Conservation (phyloP, 2,888 invertebrate species). For the Hymenopus coronatus region DNA sequence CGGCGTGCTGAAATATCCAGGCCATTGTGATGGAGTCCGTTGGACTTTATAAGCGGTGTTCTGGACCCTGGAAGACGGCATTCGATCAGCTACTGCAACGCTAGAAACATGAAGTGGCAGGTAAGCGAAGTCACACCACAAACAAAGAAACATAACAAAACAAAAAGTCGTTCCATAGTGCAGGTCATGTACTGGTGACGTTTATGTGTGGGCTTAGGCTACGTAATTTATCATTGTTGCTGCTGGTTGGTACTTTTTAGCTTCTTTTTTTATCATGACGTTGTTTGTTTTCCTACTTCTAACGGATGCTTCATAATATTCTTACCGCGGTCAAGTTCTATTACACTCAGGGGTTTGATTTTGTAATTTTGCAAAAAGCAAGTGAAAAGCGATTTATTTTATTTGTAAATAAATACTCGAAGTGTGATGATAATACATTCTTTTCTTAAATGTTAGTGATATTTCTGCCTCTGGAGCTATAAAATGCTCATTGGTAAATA, state of each 20-base stretch:
- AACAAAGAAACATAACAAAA: neutral
- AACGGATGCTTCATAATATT: neutral
- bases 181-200: neutral
- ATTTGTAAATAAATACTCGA: too few species aligned
- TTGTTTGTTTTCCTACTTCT: neutral
- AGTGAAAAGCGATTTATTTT: too few species aligned
- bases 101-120: constrained; percentile 22
- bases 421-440: too few species aligned
- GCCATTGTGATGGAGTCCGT: constrained; percentile 19
- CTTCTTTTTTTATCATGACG: neutral
- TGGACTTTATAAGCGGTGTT: constrained; percentile 8
- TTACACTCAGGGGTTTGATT: too few species aligned
- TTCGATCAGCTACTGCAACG: constrained; percentile 12
- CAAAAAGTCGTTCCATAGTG: neutral
- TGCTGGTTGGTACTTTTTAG: neutral
- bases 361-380: too few species aligned
- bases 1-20: constrained; percentile 4
- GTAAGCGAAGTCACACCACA: neutral
- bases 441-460: too few species aligned
- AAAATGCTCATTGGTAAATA: too few species aligned
- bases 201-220: neutral
- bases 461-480: too few species aligned
- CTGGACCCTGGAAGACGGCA: neutral
- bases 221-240: neutral
- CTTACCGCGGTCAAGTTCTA: too few species aligned